phyloP scores from a whole-genome alignment of 2,113 vertebrate species.

The Peromyscus leucopus region DNA sequence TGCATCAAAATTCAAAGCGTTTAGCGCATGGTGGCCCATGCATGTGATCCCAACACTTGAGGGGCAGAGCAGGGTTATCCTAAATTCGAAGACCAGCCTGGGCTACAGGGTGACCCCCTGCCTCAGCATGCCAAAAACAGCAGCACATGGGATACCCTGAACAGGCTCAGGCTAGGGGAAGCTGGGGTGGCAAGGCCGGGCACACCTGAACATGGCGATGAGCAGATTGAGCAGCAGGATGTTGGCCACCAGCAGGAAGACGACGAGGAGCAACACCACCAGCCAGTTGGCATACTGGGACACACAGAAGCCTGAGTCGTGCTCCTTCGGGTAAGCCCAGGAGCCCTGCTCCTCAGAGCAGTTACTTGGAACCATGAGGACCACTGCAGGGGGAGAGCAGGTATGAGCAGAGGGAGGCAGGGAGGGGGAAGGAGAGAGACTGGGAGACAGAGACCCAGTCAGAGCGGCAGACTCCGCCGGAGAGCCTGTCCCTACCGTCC shows the following conservation, averaged over 20 bases:
- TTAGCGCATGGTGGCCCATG: neutral
- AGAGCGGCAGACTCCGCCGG: neutral
- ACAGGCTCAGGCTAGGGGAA: neutral
- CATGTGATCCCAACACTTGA: neutral
- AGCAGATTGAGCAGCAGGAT: slow-evolving; percentile 94
- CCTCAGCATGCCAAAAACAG: neutral
- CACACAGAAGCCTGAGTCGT: slow-evolving; percentile 82
- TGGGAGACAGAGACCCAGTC: no score
- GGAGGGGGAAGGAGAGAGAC: neutral
- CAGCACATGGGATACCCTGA: no score
- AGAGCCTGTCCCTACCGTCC: slow-evolving; percentile 87
- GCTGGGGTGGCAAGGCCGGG: neutral
- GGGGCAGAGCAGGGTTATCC: neutral
- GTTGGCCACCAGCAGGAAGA: slow-evolving; percentile 93
- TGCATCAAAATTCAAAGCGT: neutral
- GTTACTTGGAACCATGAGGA: slow-evolving; percentile 75
- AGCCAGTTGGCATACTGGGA: slow-evolving; percentile 92
- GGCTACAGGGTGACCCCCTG: neutral
- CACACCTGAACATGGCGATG: slow-evolving; percentile 96
- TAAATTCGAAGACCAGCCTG: neutral
- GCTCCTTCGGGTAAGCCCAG: neutral
- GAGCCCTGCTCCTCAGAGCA: slow-evolving; percentile 85
- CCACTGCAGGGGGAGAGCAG: slow-evolving; percentile 78
- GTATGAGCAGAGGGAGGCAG: neutral
- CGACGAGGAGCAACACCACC: slow-evolving; percentile 90